Conservation (phyloP, 2,113 vertebrate genomes). For the Pristiophorus japonicus region DNA sequence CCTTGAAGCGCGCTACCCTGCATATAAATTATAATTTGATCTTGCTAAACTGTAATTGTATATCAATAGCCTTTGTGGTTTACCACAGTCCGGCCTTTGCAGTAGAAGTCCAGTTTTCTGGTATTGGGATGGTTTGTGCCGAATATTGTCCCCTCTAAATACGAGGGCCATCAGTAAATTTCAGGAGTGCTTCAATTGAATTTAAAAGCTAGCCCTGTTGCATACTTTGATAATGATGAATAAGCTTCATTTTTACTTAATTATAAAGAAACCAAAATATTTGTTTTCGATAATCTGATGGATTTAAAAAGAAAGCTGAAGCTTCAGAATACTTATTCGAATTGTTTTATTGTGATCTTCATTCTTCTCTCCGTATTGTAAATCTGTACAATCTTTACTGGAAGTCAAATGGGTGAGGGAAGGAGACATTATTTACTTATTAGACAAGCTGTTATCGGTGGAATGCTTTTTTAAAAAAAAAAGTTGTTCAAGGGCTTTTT, state of each 20-base stretch:
- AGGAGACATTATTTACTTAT: slow-evolving; percentile 11
- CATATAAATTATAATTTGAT: neutral
- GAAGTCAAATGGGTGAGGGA: neutral
- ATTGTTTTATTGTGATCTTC: neutral
- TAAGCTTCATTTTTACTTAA: neutral
- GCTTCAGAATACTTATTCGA: neutral
- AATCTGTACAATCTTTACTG: neutral
- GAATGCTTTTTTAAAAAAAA: neutral
- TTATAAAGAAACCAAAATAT: neutral
- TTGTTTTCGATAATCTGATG: neutral
- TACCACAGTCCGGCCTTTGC: neutral
- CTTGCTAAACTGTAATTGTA: neutral
- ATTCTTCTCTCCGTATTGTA: neutral
- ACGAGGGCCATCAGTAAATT: too few relatives aligned
- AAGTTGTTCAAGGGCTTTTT: neutral
- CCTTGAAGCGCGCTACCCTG: neutral
- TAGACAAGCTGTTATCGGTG: neutral
- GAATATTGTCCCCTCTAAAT: neutral
- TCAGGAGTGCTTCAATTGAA: neutral
- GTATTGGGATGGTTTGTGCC: neutral
- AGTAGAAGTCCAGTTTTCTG: neutral
- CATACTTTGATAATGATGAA: neutral
- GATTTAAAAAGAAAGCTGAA: neutral
- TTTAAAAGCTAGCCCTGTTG: neutral
- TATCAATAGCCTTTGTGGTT: neutral